phyloP scores from a whole-genome alignment of 2,888 invertebrate genomes.

The Trileptium ribeirensis region DNA sequence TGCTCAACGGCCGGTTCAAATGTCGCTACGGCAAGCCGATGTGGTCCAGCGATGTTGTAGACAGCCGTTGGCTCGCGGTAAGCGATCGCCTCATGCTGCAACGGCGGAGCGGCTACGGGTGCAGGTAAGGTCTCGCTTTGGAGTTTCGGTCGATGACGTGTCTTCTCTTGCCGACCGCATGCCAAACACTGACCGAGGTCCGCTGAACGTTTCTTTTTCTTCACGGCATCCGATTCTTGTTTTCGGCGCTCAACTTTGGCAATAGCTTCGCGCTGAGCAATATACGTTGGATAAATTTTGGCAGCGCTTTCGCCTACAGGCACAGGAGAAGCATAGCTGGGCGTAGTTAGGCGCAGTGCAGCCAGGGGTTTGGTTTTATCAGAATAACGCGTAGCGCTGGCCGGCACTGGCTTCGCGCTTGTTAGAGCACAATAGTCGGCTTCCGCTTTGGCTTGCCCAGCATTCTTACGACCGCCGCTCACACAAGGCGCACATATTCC shows the following conservation, averaged over 20 bases:
- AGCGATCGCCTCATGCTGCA: too few species aligned
- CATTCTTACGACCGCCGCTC: not conserved
- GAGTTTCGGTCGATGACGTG: too few species aligned
- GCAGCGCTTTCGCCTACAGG: too few species aligned
- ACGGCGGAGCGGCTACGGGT: too few species aligned
- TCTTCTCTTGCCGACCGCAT: too few species aligned
- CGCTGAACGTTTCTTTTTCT: not conserved
- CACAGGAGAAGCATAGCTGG: not conserved
- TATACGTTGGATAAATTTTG: not conserved
- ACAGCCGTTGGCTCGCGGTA: too few species aligned
- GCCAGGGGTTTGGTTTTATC: not conserved
- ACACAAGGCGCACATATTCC: not conserved
- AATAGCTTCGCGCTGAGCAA: not conserved
- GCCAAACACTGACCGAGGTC: too few species aligned
- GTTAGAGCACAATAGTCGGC: not conserved
- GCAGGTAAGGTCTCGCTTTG: too few species aligned
- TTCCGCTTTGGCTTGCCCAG: not conserved
- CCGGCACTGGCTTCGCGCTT: not conserved
- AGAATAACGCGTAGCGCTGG: not conserved
- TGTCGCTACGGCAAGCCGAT: too few species aligned
- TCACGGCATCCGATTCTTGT: not conserved
- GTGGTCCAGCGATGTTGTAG: too few species aligned
- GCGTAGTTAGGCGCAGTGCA: not conserved
- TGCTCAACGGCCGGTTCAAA: too few species aligned
- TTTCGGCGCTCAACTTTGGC: not conserved